A percentile compares a stretch with the other conserved stretches of the same genome.
phyloP scores from a whole-genome alignment of 2,113 vertebrate species.

The Odontesthes bonariensis region DNA sequence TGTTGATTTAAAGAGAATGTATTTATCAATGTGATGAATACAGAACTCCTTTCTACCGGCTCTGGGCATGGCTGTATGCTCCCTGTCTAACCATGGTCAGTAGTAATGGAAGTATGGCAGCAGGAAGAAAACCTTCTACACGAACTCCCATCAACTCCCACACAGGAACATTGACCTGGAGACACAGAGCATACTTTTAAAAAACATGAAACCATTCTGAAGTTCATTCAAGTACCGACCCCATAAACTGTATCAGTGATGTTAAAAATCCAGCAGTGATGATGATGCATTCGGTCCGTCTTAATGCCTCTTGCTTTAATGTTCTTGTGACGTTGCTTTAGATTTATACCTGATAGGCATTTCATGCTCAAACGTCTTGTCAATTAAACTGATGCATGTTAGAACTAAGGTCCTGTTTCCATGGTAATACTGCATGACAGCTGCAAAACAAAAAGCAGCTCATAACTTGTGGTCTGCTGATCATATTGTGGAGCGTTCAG shows the following conservation, averaged over 20 bases:
- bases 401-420: background rate
- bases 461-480: background rate
- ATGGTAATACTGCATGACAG: background rate
- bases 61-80: background rate
- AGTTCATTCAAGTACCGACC: background rate
- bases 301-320: background rate
- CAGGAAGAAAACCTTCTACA: constrained; percentile 49
- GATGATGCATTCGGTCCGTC: background rate
- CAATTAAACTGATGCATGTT: background rate
- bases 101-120: constrained; percentile 43
- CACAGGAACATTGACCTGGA: constrained; percentile 12
- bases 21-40: too few species aligned
- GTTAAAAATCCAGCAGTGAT: background rate
- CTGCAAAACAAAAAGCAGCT: background rate
- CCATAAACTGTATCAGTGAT: background rate
- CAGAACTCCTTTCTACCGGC: background rate
- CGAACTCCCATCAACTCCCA: constrained; percentile 60
- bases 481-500: background rate
- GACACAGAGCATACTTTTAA: background rate
- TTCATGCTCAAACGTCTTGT: background rate
- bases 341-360: too few species aligned
- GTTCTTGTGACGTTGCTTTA: background rate
- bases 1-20: too few species aligned
- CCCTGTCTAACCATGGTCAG: constrained; percentile 40
- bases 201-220: background rate